phyloP scores from a whole-genome alignment of 2,797 vertebrate species.

The Sarcoramphus papa region DNA sequence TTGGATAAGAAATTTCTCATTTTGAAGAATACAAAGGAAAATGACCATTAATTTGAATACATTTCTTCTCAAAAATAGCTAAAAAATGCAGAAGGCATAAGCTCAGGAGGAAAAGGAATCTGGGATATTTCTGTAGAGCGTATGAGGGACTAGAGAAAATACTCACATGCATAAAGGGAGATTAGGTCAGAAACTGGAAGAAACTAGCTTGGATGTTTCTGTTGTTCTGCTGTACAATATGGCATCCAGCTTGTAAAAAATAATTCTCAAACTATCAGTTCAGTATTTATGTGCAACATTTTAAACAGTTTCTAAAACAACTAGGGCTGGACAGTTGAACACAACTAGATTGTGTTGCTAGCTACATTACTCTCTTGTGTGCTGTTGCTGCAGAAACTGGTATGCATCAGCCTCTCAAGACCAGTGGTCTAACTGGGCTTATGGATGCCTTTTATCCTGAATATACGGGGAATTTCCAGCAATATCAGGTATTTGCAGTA shows the following conservation, averaged over 20 bases:
- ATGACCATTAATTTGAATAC: neutral
- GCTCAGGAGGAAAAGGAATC: neutral
- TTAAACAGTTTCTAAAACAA: neutral
- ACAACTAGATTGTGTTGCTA: neutral
- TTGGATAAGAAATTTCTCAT: neutral
- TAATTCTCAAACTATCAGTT: neutral
- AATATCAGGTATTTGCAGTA: neutral
- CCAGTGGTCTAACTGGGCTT: neutral
- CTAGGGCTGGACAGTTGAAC: neutral
- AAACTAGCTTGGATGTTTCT: neutral
- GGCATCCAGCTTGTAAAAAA: neutral
- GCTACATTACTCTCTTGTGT: neutral
- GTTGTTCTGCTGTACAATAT: neutral
- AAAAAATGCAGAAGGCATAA: neutral
- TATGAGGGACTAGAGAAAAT: neutral
- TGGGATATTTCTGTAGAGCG: neutral
- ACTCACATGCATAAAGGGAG: neutral
- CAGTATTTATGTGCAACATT: neutral
- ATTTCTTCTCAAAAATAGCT: neutral
- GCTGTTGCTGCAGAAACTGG: neutral
- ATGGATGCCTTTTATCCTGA: neutral
- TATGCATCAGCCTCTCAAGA: neutral
- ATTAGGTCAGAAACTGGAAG: neutral
- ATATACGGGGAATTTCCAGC: neutral
- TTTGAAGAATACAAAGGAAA: neutral